phyloP scores from a whole-genome alignment of 1,140 invertebrate species.

The Scaptodrosophila lebanonensis region DNA sequence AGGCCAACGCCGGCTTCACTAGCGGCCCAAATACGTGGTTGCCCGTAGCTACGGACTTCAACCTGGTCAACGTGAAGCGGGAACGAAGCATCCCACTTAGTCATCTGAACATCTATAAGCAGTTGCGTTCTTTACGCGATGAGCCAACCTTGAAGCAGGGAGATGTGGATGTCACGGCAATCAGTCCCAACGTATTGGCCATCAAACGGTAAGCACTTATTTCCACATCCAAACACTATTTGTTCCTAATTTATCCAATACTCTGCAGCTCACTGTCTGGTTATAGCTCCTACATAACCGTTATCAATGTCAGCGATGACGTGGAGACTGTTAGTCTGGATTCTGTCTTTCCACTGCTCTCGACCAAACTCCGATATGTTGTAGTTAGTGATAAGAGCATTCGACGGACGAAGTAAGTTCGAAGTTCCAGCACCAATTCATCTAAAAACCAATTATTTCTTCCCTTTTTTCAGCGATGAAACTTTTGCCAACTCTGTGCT shows the following conservation, averaged over 20 bases:
- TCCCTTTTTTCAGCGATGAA: constrained; percentile 36
- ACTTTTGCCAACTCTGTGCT: constrained; percentile 51
- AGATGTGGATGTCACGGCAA: constrained; percentile 46
- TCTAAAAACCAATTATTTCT: too few species aligned
- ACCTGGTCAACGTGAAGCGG: constrained; percentile 78
- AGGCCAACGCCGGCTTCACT: constrained; percentile 80
- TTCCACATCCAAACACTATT: background rate
- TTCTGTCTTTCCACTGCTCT: constrained; percentile 39
- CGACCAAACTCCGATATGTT: constrained; percentile 47
- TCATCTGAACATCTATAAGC: constrained; percentile 71
- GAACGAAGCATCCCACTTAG: constrained; percentile 70
- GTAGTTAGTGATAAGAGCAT: constrained; percentile 58
- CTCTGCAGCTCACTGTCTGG: constrained; percentile 41
- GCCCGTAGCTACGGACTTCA: constrained; percentile 80
- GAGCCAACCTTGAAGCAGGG: constrained; percentile 76
- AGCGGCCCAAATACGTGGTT: constrained; percentile 82
- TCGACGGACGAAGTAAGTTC: constrained; percentile 61
- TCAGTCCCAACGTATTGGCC: constrained; percentile 77
- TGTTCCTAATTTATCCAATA: background rate
- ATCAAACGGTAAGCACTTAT: constrained; percentile 75
- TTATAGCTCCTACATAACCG: constrained; percentile 49
- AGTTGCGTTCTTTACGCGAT: constrained; percentile 52
- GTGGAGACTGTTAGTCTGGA: constrained; percentile 61
- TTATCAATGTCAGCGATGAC: constrained; percentile 59
- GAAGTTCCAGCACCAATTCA: too few species aligned